Evolutionary conservation across 2,888 invertebrate species (phyloP).

Genomic region (Philereme vetulata): DNA sequence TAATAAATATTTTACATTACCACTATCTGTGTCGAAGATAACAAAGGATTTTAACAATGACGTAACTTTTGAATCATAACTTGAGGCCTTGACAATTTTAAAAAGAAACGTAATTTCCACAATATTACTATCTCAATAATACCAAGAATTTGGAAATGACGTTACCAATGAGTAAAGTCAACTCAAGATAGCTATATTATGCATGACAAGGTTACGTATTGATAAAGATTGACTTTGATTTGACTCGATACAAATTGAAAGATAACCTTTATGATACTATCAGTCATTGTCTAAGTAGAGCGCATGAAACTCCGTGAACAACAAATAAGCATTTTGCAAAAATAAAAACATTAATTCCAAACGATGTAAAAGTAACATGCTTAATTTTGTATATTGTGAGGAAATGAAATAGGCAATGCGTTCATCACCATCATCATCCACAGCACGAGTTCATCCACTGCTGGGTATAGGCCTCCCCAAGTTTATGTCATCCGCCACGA

Average conservation of each 20-base stretch:
- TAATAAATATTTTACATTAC: not conserved
- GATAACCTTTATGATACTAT: conserved; percentile 35
- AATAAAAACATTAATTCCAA: too few species aligned
- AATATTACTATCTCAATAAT: conserved; percentile 2
- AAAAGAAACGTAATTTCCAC: conserved; percentile 14
- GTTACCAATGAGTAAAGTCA: not conserved
- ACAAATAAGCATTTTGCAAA: not conserved
- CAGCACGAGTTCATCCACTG: too few species aligned
- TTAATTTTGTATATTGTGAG: too few species aligned
- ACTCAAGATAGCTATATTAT: not conserved
- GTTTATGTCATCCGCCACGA: too few species aligned
- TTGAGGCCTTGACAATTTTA: conserved; percentile 20
- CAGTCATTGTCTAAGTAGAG: conserved; percentile 13
- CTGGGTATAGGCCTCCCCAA: too few species aligned
- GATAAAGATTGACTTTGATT: conserved; percentile 61
- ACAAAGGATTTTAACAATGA: conserved; percentile 18
- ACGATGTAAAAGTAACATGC: too few species aligned
- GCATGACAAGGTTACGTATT: conserved; percentile 29
- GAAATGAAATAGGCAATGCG: too few species aligned
- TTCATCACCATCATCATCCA: too few species aligned
- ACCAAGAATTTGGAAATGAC: conserved; percentile 1
- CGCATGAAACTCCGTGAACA: conserved; percentile 1
- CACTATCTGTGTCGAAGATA: conserved; percentile 12
- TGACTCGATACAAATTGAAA: conserved; percentile 43
- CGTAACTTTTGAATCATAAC: conserved; percentile 19